A percentile compares a stretch with the other conserved stretches of the same genome.
These are phyloP conservation scores for Charanyca ferruginea DNA, from an alignment of 2,888 invertebrate genomes.

Conservation along the genomic window DNA sequence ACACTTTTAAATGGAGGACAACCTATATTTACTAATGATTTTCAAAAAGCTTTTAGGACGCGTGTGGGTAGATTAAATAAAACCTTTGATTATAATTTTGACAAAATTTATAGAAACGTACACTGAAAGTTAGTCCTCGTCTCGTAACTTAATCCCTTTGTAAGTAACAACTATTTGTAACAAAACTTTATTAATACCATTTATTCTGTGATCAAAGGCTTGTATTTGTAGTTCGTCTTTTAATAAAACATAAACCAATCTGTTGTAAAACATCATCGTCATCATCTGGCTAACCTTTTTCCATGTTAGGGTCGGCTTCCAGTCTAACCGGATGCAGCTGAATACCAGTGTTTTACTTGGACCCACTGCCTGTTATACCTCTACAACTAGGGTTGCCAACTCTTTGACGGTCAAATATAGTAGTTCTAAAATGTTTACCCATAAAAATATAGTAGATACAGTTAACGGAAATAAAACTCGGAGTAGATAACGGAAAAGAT, in stretches of 20 bases:
- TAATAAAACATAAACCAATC: neutral
- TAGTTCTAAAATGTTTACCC: too few relatives aligned
- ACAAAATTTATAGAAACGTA: neutral
- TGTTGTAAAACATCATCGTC: too few relatives aligned
- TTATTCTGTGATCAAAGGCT: neutral
- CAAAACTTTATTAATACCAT: neutral
- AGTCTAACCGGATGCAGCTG: too few relatives aligned
- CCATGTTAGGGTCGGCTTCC: too few relatives aligned
- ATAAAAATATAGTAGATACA: too few relatives aligned
- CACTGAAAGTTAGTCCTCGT: neutral
- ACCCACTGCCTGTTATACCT: too few relatives aligned
- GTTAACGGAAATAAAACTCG: too few relatives aligned
- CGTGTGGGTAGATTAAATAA: slow-evolving; percentile 20
- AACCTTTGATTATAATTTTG: neutral
- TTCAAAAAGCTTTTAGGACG: slow-evolving; percentile 17
- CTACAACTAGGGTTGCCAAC: too few relatives aligned
- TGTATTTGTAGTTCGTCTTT: neutral
- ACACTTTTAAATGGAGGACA: neutral
- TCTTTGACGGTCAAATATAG: too few relatives aligned
- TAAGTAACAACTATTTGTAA: neutral
- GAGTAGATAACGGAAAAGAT: too few relatives aligned
- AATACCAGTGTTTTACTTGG: too few relatives aligned
- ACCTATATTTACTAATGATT: slow-evolving; percentile 2
- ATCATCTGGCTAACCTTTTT: too few relatives aligned
- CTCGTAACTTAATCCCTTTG: slow-evolving; percentile 18